Evolutionary conservation across 2,113 vertebrate species (phyloP).

Genomic region (Elanoides forficatus): DNA sequence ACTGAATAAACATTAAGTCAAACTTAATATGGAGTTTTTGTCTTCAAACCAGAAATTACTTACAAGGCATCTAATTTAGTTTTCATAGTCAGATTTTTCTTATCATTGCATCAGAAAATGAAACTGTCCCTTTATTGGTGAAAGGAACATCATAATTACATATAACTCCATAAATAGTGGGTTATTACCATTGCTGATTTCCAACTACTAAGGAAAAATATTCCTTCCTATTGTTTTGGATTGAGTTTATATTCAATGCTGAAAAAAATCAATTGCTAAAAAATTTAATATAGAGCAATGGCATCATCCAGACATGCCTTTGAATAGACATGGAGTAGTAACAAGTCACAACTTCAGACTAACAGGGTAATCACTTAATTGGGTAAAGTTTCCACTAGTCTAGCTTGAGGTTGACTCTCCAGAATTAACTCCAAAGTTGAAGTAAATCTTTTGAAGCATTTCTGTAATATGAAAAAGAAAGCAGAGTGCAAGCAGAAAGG

Average conservation of each 20-base stretch:
- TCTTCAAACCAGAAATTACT: background rate
- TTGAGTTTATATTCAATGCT: background rate
- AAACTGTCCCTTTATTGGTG: background rate
- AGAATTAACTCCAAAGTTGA: background rate
- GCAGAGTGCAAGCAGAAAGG: background rate
- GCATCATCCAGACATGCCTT: background rate
- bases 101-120: background rate
- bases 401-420: background rate
- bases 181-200: background rate
- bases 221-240: background rate
- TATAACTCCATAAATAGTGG: background rate
- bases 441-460: background rate
- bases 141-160: background rate
- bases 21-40: background rate
- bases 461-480: background rate
- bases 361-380: background rate
- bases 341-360: background rate
- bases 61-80: background rate
- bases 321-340: background rate
- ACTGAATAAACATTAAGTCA: background rate
- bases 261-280: background rate
- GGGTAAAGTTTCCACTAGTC: background rate
- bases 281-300: background rate
- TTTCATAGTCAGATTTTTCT: background rate
- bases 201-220: background rate